These are phyloP conservation scores for Sitta carolinensis DNA, from an alignment of 2,797 vertebrate species.

Conservation along the genomic window DNA sequence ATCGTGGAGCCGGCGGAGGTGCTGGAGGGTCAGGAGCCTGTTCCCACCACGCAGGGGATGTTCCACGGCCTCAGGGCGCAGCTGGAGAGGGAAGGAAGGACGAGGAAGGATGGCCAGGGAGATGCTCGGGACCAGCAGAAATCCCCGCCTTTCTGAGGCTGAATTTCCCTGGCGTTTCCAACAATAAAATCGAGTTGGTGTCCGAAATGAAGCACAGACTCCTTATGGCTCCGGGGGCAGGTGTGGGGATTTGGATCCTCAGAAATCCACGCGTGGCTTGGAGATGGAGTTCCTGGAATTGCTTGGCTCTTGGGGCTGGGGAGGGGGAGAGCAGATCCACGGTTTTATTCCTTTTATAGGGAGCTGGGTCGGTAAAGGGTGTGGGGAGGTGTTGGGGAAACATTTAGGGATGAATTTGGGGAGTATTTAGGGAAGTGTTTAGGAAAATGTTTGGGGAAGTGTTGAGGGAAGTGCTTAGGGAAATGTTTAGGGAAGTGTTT, in stretches of 20 bases:
- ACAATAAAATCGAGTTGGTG: background rate
- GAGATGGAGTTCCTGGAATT: background rate
- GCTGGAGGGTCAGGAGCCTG: background rate
- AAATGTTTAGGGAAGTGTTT: background rate
- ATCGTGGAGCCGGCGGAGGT: rapidly evolving
- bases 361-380: background rate
- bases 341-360: background rate
- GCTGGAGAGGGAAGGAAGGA: background rate
- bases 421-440: rapidly evolving
- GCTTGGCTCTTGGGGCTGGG: background rate
- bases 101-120: background rate
- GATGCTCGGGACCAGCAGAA: background rate
- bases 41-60: background rate
- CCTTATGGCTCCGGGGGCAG: background rate
- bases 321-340: rapidly evolving
- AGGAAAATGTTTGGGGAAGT: rapidly evolving
- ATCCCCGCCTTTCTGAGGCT: background rate
- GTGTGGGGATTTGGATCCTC: background rate
- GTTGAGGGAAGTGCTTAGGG: background rate
- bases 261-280: background rate
- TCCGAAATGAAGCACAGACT: background rate
- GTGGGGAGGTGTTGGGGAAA: rapidly evolving
- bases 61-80: background rate
- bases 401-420: rapidly evolving
- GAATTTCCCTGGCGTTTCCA: background rate